phyloP scores from a whole-genome alignment of 2,888 invertebrate genomes.

The Bugulina stolonifera region DNA sequence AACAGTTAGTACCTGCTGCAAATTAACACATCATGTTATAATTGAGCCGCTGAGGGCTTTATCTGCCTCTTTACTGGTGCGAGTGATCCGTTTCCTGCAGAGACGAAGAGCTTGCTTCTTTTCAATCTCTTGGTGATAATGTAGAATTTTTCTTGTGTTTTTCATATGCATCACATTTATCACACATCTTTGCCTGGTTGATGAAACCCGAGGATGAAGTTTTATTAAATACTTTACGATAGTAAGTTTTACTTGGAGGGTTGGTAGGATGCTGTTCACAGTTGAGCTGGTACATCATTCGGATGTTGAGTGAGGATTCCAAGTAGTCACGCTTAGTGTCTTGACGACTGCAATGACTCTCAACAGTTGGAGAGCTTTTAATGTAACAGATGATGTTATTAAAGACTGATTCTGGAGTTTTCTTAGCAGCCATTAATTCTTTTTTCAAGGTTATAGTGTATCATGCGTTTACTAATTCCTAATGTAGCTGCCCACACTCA shows the following conservation, averaged over 20 bases:
- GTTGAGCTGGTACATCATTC: neutral
- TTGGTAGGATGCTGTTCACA: neutral
- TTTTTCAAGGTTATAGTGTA: neutral
- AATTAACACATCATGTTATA: no score
- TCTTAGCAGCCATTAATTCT: neutral
- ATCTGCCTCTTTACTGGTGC: neutral
- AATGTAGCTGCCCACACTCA: no score
- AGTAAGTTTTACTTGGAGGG: neutral
- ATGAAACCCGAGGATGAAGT: neutral
- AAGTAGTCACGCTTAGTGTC: neutral
- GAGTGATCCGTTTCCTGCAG: neutral
- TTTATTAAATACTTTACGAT: neutral
- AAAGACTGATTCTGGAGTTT: neutral
- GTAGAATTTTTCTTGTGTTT: no score
- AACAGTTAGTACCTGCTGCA: no score
- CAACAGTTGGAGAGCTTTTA: neutral
- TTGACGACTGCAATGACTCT: neutral
- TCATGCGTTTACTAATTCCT: no score
- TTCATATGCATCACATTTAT: neutral
- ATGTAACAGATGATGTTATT: neutral
- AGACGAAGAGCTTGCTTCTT: neutral
- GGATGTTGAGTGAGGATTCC: neutral
- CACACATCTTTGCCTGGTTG: neutral
- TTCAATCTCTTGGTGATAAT: no score
- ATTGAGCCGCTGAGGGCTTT: neutral